A percentile compares a stretch with the other conserved stretches of the same genome.
phyloP scores from a whole-genome alignment of 2,113 vertebrate species.

The Lates calcarifer region DNA sequence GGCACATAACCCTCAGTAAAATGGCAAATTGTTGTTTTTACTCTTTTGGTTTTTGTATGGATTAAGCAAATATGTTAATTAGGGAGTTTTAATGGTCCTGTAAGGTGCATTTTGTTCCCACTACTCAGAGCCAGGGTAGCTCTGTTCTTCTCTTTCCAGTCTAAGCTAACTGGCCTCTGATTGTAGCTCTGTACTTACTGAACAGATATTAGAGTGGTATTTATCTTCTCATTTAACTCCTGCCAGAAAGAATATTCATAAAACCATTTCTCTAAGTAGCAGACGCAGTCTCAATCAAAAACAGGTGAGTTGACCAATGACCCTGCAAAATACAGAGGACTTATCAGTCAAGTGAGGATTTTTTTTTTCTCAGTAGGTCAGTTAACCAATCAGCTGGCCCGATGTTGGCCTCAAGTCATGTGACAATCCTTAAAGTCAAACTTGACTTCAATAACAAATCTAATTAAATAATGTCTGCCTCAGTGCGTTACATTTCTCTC shows the following conservation, averaged over 20 bases:
- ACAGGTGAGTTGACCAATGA: background rate
- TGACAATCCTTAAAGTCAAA: constrained; percentile 24
- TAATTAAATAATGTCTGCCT: constrained; percentile 27
- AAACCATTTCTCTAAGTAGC: background rate
- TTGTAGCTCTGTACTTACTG: background rate
- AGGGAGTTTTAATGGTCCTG: background rate
- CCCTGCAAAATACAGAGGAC: constrained; percentile 1
- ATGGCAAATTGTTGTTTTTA: background rate
- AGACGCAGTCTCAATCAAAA: background rate
- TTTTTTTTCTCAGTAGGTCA: background rate
- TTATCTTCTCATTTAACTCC: background rate
- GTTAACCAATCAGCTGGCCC: background rate
- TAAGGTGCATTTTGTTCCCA: background rate
- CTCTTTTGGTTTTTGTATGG: background rate
- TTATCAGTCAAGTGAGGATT: background rate
- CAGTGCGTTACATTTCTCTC: background rate
- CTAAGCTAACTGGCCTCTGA: background rate
- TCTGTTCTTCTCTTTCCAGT: background rate
- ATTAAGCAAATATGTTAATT: background rate
- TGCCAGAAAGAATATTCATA: background rate
- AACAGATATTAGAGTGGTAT: background rate
- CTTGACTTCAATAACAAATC: constrained; percentile 1
- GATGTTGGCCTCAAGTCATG: background rate
- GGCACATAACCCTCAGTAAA: background rate
- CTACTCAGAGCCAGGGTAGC: background rate